A percentile compares a stretch with the other conserved stretches of the same genome.
Conservation (phyloP, 2,888 invertebrate genomes). For the Tenthredo scrophulariae region DNA sequence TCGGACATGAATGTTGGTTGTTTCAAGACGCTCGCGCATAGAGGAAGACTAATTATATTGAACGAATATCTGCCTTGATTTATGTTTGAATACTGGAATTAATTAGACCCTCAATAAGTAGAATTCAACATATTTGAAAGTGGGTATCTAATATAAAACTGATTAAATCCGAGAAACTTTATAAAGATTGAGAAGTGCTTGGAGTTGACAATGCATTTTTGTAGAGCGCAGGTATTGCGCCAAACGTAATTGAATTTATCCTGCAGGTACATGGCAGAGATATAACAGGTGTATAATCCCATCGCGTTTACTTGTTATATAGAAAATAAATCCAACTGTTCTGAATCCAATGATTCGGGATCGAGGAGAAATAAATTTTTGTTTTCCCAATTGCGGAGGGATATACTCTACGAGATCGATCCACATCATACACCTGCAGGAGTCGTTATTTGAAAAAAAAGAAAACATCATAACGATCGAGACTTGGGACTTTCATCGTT, state of each 20-base stretch:
- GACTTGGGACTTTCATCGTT: neutral
- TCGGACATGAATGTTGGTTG: slow-evolving; percentile 33
- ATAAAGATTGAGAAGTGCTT: neutral
- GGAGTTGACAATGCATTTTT: neutral
- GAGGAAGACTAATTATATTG: neutral
- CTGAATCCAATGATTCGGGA: neutral
- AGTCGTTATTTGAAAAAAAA: neutral
- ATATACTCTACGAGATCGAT: neutral
- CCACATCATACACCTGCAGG: neutral
- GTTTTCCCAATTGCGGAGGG: neutral
- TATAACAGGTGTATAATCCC: neutral
- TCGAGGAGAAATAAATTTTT: neutral
- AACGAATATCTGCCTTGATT: neutral
- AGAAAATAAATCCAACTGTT: neutral
- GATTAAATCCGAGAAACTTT: neutral
- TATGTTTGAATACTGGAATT: neutral
- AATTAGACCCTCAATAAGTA: neutral
- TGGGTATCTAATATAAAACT: neutral
- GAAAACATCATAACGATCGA: neutral
- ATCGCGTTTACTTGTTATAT: neutral
- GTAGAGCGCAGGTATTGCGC: neutral
- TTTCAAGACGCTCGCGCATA: neutral
- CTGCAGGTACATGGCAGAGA: neutral
- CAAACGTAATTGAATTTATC: neutral
- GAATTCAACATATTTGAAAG: neutral